Conservation (phyloP, 2,888 invertebrate genomes). For the Lepidocyrtoides sp. region DNA sequence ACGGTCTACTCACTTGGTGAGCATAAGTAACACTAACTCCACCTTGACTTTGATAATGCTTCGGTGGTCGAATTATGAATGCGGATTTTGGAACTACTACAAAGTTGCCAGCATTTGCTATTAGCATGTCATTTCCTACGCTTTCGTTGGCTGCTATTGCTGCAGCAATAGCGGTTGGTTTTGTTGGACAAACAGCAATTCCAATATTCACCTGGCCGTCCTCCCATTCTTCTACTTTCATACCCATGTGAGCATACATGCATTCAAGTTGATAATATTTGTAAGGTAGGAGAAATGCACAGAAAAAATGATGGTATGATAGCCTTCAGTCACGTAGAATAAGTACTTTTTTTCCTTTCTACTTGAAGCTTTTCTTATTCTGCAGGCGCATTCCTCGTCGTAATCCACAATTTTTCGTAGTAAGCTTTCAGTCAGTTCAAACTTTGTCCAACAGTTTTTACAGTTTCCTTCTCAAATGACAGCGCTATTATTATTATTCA, state of each 20-base stretch:
- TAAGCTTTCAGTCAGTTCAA: conserved; percentile 10
- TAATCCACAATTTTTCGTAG: conserved; percentile 53
- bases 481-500: neutral
- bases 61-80: conserved; percentile 69
- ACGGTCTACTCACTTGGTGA: conserved; percentile 42
- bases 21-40: conserved; percentile 65
- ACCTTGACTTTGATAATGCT: conserved; percentile 65
- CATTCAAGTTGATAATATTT: no score
- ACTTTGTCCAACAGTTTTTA: conserved; percentile 29
- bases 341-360: neutral
- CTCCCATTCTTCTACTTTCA: conserved; percentile 78
- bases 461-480: conserved; percentile 2
- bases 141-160: neutral
- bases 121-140: conserved; percentile 39
- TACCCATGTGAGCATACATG: conserved; percentile 73
- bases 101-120: conserved; percentile 46
- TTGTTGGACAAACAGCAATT: conserved; percentile 69
- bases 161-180: conserved; percentile 20
- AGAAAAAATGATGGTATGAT: neutral
- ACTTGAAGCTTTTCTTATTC: neutral
- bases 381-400: conserved; percentile 22
- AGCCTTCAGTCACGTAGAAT: conserved; percentile 47
- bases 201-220: conserved; percentile 76
- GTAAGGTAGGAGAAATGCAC: neutral
- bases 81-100: conserved; percentile 72